These are phyloP conservation scores for Amphiura filiformis DNA, from an alignment of 35 echinoderm and acorn worm genomes.

Conservation along the genomic window DNA sequence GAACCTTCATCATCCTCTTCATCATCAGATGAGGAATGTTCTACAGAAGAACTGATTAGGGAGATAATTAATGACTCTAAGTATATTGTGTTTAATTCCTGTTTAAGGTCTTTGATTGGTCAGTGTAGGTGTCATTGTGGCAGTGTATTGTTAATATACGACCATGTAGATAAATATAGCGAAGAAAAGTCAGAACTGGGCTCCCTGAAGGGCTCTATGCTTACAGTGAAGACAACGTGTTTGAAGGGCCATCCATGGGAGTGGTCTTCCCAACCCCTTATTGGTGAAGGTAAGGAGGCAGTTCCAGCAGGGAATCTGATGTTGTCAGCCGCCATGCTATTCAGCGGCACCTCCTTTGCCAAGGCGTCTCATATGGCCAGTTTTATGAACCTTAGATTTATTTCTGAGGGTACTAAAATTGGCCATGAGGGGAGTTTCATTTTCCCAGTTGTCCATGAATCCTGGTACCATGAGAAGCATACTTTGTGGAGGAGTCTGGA, in stretches of 20 bases:
- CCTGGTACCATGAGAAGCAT: background rate
- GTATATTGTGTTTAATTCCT: background rate
- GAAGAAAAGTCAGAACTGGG: no score
- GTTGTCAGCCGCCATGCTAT: background rate
- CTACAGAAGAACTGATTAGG: background rate
- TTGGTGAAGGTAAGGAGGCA: background rate
- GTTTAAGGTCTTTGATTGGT: background rate
- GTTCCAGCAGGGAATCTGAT: background rate
- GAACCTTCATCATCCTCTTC: background rate
- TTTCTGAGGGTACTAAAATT: background rate
- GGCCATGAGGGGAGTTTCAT: background rate
- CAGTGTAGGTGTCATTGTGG: background rate
- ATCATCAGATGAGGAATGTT: background rate
- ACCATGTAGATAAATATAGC: no score
- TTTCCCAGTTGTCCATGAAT: background rate
- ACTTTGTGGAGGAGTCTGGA: background rate
- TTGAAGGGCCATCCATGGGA: background rate
- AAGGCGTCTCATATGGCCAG: background rate
- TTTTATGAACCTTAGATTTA: background rate
- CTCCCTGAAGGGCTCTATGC: background rate
- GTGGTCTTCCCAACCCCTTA: background rate
- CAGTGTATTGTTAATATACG: background rate
- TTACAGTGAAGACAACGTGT: background rate
- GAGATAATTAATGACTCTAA: background rate
- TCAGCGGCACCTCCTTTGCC: background rate